Evolutionary conservation across 2,797 vertebrate species (phyloP).

Genomic region (Margarornis squamiger): DNA sequence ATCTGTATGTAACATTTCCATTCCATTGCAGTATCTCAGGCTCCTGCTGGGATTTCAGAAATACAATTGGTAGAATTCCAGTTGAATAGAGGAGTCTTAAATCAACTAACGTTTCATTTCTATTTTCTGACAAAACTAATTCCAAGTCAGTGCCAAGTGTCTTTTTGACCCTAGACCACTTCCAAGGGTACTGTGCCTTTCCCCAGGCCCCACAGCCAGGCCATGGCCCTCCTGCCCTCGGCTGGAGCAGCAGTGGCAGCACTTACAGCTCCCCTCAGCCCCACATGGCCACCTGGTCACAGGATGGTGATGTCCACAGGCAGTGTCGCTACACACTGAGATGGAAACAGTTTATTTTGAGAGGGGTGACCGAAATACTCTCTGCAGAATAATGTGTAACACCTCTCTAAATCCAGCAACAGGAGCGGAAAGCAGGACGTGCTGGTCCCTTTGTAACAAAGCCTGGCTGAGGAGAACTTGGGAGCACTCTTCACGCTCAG

Average conservation of each 20-base stretch:
- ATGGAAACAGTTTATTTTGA: not conserved
- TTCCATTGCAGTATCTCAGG: not conserved
- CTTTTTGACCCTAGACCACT: not conserved
- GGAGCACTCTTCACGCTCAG: not conserved
- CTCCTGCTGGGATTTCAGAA: slow-evolving; percentile 37
- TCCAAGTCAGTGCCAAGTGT: not conserved
- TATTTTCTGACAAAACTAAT: not conserved
- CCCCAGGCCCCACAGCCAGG: not conserved
- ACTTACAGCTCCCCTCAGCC: not conserved
- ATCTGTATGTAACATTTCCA: not conserved
- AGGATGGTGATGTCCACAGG: not conserved
- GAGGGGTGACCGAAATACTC: not conserved
- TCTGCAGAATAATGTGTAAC: not conserved
- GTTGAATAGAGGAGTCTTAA: not conserved
- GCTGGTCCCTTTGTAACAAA: not conserved
- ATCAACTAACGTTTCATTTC: not conserved
- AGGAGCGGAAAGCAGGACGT: not conserved
- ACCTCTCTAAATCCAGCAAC: not conserved
- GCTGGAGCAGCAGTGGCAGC: not conserved
- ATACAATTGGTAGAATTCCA: slow-evolving; percentile 22
- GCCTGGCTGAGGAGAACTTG: not conserved
- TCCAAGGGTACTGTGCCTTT: not conserved
- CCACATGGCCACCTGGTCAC: not conserved
- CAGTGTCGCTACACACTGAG: not conserved
- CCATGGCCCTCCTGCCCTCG: rapidly evolving